phyloP scores from a whole-genome alignment of 2,797 vertebrate genomes.

The Poeciliopsis turneri region DNA sequence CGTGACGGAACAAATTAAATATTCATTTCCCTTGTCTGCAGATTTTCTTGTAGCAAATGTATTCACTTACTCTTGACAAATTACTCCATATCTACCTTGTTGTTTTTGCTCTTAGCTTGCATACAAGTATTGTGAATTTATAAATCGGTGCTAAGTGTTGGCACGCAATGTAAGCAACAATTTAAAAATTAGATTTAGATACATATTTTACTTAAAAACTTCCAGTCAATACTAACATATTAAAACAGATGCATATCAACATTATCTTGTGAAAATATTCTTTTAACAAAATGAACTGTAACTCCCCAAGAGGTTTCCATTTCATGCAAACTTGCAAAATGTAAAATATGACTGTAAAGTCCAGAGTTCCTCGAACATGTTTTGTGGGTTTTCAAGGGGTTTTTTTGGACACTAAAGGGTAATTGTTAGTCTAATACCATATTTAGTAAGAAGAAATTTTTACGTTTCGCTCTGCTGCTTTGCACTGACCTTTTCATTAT shows the following conservation, averaged over 20 bases:
- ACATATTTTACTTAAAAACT: neutral
- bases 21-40: neutral
- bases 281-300: neutral
- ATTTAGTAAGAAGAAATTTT: neutral
- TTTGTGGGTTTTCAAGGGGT: neutral
- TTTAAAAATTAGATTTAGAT: neutral
- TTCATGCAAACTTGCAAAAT: neutral
- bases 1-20: conserved; percentile 18
- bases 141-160: neutral
- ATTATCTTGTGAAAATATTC: neutral
- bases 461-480: neutral
- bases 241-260: neutral
- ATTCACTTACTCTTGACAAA: neutral
- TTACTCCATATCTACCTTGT: neutral
- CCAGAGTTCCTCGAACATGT: neutral
- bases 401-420: neutral
- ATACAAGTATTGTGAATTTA: neutral
- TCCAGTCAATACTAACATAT: neutral
- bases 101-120: neutral
- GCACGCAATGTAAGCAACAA: neutral
- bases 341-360: neutral
- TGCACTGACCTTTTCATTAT: neutral
- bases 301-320: neutral
- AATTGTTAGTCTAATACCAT: neutral
- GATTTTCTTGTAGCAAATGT: neutral